Evolutionary conservation across 2,797 vertebrate genomes (phyloP).

Genomic region (Hypotaenidia philippensis): DNA sequence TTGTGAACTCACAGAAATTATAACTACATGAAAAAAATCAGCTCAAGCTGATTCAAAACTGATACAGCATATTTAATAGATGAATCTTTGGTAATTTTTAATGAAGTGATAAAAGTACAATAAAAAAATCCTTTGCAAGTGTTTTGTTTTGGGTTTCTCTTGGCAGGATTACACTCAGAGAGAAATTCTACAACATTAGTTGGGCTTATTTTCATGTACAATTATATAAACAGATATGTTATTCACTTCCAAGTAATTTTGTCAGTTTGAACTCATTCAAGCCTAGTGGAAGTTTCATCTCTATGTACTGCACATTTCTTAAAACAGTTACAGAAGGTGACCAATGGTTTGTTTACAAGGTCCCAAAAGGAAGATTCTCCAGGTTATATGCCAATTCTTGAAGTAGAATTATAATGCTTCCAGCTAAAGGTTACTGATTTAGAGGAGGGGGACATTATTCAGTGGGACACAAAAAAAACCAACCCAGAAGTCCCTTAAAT

Average conservation of each 20-base stretch:
- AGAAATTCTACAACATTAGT: not conserved
- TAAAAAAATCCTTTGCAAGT: not conserved
- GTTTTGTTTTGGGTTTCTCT: not conserved
- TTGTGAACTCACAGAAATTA: not conserved
- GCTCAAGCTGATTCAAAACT: not conserved
- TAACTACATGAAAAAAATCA: not conserved
- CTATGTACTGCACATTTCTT: not conserved
- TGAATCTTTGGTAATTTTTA: not conserved
- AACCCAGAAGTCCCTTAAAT: not conserved
- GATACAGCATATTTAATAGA: not conserved
- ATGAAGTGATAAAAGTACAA: not conserved
- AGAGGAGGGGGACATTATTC: not conserved
- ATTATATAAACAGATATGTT: not conserved
- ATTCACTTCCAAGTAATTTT: not conserved
- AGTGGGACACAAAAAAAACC: not conserved
- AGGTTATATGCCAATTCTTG: not conserved
- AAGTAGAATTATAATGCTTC: not conserved
- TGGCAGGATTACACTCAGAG: not conserved
- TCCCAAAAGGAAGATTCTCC: not conserved
- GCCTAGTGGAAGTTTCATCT: not conserved
- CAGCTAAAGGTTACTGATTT: not conserved
- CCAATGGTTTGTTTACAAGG: not conserved
- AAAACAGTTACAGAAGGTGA: too few species aligned
- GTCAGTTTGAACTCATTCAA: not conserved
- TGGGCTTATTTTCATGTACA: not conserved